Percentiles rank a stretch among this genome's conserved stretches.
Conservation (phyloP, 2,888 invertebrate species). For the Callinectes sapidus region DNA sequence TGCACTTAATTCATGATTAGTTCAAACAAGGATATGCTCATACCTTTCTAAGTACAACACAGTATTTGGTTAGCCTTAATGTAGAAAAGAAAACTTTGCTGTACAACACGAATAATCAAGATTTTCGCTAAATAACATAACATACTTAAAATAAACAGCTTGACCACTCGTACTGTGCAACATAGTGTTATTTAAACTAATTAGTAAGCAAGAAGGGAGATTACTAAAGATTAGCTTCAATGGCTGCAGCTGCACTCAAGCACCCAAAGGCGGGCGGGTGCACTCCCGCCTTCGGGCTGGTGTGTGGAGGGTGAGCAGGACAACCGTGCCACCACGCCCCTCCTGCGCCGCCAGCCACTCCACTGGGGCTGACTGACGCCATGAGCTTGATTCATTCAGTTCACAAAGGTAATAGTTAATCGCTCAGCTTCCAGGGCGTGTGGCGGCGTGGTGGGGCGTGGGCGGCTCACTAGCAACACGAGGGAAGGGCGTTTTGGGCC, state of each 20-base stretch:
- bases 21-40: constrained; percentile 4
- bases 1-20: neutral
- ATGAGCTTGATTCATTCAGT: neutral
- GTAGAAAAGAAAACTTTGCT: neutral
- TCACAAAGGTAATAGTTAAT: neutral
- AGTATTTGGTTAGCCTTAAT: constrained; percentile 3
- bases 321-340: constrained; percentile 27
- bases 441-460: constrained; percentile 18
- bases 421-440: neutral
- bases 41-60: neutral
- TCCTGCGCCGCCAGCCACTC: neutral
- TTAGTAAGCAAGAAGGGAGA: constrained; percentile 5
- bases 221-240: constrained; percentile 3
- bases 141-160: neutral
- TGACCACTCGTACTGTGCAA: neutral
- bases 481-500: constrained; percentile 26
- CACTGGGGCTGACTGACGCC: neutral
- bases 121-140: neutral
- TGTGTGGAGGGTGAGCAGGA: constrained; percentile 22
- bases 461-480: constrained; percentile 23
- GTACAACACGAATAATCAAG: constrained; percentile 28
- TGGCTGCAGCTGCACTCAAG: constrained; percentile 34
- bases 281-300: constrained; percentile 24
- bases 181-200: constrained; percentile 32
- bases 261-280: constrained; percentile 22